phyloP scores from a whole-genome alignment of 1,140 invertebrate species.

The Mizuhopecten yessoensis region DNA sequence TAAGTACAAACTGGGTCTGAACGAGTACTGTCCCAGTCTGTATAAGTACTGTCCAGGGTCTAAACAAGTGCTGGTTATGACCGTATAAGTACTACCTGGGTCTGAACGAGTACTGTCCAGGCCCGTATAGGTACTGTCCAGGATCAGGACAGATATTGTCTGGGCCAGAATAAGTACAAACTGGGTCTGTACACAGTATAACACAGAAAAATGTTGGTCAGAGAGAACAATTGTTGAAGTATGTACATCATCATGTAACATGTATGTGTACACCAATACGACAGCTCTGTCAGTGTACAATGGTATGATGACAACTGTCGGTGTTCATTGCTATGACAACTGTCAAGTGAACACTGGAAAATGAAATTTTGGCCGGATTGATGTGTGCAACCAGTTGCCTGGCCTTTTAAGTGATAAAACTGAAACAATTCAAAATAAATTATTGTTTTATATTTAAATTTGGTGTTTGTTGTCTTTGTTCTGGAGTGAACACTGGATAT shows the following conservation, averaged over 20 bases:
- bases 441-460: constrained; percentile 36
- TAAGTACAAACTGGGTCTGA: background rate
- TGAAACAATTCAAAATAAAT: constrained; percentile 40
- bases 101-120: background rate
- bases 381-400: constrained; percentile 37
- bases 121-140: background rate
- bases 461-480: background rate
- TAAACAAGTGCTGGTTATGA: background rate
- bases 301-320: background rate
- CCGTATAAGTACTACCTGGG: background rate
- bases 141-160: background rate
- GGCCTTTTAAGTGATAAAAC: constrained; percentile 37
- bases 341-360: background rate
- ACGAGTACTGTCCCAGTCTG: background rate
- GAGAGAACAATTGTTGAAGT: no score
- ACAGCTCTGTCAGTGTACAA: background rate
- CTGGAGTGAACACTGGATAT: no score
- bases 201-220: no score
- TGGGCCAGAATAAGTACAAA: background rate
- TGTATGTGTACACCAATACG: no score
- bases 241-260: no score
- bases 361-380: background rate
- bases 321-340: background rate
- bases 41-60: background rate
- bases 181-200: background rate